Evolutionary conservation across 92 coral and sea anemone genomes (phyloP).

Genomic region (Plumapathes pennacea): DNA sequence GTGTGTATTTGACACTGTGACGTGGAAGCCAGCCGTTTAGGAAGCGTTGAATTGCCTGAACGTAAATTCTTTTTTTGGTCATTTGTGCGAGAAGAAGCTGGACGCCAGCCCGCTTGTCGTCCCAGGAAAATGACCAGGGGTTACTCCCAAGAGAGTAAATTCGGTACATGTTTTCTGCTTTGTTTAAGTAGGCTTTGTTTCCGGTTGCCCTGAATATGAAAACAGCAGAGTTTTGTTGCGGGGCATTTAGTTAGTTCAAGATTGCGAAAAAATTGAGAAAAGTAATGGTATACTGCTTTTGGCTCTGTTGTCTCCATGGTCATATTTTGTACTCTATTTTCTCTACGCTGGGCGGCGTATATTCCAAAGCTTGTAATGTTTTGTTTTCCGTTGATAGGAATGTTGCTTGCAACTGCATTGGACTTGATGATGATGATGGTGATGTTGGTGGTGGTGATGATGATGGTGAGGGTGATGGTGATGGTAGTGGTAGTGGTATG

Average conservation of each 20-base stretch:
- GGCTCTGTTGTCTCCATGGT: too few relatives aligned
- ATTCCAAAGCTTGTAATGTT: too few relatives aligned
- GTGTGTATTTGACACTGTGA: constrained; percentile 25
- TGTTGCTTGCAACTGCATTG: background rate
- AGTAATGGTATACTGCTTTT: too few relatives aligned
- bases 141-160: constrained; percentile 12
- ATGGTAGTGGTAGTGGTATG: too few relatives aligned
- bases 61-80: constrained; percentile 22
- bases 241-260: too few relatives aligned
- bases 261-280: too few relatives aligned
- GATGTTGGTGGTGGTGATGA: constrained; percentile 1
- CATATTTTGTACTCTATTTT: too few relatives aligned
- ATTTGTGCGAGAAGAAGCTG: constrained; percentile 51
- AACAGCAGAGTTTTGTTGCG: too few relatives aligned
- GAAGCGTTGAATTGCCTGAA: constrained; percentile 10
- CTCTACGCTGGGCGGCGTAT: too few relatives aligned
- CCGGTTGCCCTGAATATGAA: constrained; percentile 47
- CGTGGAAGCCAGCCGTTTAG: constrained; percentile 41
- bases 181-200: constrained; percentile 8
- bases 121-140: constrained; percentile 72
- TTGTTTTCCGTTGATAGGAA: background rate
- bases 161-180: constrained; percentile 35
- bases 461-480: too few relatives aligned
- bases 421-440: background rate
- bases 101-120: constrained; percentile 57